Conservation (phyloP, 2,888 invertebrate species). For the Glaucopsyche alexis region DNA sequence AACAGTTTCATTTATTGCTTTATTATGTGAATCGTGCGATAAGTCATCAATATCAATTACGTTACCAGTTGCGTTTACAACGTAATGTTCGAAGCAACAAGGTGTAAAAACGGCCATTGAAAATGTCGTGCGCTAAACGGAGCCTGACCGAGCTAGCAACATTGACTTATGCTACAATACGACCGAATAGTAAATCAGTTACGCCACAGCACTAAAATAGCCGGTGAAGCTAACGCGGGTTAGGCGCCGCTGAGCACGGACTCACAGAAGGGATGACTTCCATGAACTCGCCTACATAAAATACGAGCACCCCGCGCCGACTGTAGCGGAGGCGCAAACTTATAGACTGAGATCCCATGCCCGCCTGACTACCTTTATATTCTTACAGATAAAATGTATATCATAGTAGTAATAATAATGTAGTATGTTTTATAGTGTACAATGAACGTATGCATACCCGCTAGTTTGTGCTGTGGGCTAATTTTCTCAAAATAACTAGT, state of each 20-base stretch:
- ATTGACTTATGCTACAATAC: constrained; percentile 39
- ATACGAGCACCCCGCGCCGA: constrained; percentile 13
- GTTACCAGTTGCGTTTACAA: background rate
- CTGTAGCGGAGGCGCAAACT: background rate
- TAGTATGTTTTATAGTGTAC: too few species aligned
- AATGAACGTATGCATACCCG: too few species aligned
- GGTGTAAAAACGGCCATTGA: constrained; percentile 31
- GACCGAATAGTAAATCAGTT: constrained; percentile 45
- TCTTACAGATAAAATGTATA: too few species aligned
- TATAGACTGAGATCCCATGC: background rate
- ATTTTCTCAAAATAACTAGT: too few species aligned
- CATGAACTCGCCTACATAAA: constrained; percentile 39
- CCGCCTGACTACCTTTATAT: too few species aligned
- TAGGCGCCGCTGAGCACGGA: constrained; percentile 45
- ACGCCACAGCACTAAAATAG: constrained; percentile 52
- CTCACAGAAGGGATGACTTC: constrained; percentile 53
- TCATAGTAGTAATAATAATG: too few species aligned
- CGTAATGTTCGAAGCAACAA: constrained; percentile 23
- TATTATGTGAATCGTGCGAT: too few species aligned
- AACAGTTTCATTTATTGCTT: too few species aligned
- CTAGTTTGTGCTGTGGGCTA: too few species aligned
- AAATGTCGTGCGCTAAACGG: constrained; percentile 31
- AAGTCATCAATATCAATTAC: constrained; percentile 11
- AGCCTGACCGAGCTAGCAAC: constrained; percentile 37
- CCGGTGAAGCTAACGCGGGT: constrained; percentile 48